Evolutionary conservation across 2,888 invertebrate species (phyloP), one percentile per base, ranked within the genome.

Genomic region (Pammene fasciana): DNA sequence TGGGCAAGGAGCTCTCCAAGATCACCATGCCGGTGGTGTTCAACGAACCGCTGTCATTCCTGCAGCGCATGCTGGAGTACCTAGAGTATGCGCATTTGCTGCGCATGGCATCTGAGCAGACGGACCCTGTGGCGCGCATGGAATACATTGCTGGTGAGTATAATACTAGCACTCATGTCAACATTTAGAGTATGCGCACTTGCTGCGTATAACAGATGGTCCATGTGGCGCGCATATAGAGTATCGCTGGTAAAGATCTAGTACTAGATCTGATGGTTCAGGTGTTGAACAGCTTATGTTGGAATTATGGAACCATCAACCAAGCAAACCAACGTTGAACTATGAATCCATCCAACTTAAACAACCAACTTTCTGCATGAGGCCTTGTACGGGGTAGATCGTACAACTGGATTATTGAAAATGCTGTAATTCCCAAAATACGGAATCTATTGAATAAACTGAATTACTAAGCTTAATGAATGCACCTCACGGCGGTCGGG

Each of bases 1-100:
- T 98, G 77, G 97, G 97, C 81, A 97, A 97, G 93, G 98, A 99
- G 90, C 93, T 99, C 76, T 97, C 97, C 84, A 98, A 98, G 93
- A 98, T 98, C 88, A 97, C 98, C 46, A 98, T 99, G 97, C 99
- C 99, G 72, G 97, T 99, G 75, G 96, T 97, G 75, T 98, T 99
- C 93, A 99, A 99, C 92, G 99, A 99, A 89, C 99, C 99, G 10
- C 93, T 99, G 72, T 97, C 97, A 79, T 98, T 99, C 90, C 95
- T 99, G 50, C 98, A 99, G 93, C 94, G 99, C 71, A 95, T 99
- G 92, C 95, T 97, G 50, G 99, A 99, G 90, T 98, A 98, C 83
- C 95, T 99, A 95, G 98, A 99, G 87, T 99, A 99, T 82, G 95
- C 97, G 8, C 90, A 93, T 61, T 86, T 94, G 52, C 92, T 98